Percentiles rank a stretch among this genome's conserved stretches.
Evolutionary conservation across 2,888 invertebrate species (phyloP).

Genomic region (Eilema caniola): DNA sequence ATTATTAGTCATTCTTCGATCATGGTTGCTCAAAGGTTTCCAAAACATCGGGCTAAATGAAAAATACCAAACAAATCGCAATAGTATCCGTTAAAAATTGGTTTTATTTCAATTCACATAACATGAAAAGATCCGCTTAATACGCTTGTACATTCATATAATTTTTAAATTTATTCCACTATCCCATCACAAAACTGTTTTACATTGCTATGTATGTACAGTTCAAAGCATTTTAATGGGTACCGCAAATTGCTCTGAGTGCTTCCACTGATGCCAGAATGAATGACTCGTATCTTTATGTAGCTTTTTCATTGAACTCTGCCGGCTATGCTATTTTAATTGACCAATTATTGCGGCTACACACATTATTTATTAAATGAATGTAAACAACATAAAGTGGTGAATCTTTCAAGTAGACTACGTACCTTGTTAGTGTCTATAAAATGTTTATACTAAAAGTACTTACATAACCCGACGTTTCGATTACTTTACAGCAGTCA

Average conservation of each 20-base stretch:
- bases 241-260: constrained; percentile 51
- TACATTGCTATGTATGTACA: constrained; percentile 24
- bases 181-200: constrained; percentile 5
- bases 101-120: too few species aligned
- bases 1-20: too few species aligned
- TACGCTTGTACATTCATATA: too few species aligned
- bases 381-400: neutral
- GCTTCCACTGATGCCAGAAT: constrained; percentile 33
- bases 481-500: too few species aligned
- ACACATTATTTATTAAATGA: neutral
- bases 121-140: too few species aligned
- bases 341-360: constrained; percentile 22
- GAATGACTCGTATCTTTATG: constrained; percentile 28
- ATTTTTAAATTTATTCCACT: neutral
- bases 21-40: too few species aligned
- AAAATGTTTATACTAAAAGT: too few species aligned
- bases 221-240: constrained; percentile 41
- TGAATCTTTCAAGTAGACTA: neutral
- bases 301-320: constrained; percentile 18
- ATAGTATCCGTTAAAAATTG: too few species aligned
- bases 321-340: constrained; percentile 25
- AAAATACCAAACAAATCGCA: too few species aligned
- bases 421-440: too few species aligned
- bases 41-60: too few species aligned
- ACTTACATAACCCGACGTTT: too few species aligned